Evolutionary conservation across 2,797 vertebrate species (phyloP), one percentile per base, ranked within the genome.

Genomic region (Salmo trutta): DNA sequence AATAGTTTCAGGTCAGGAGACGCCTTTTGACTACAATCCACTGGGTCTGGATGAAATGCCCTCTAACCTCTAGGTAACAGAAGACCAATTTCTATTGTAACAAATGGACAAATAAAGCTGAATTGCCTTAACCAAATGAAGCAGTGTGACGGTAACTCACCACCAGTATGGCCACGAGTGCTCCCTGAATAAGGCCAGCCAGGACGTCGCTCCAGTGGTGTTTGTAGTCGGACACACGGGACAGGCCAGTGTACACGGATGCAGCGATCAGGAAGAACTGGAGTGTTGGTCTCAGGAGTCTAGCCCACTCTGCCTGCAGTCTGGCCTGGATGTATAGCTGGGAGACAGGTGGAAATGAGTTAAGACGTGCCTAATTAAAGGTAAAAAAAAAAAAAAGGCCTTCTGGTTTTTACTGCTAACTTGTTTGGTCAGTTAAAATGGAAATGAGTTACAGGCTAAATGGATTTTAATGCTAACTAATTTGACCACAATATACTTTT

Each of bases 201-300:
- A 98, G 86, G 74, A 99, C 98, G 17, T 99, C 98, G 1, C 98
- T 98, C 97, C 97, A 98, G 73, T 99, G 98, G 85, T 99, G 98
- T 88, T 99, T 99, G 83, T 99, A 99, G 80, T 99, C 98, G 0
- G 98, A 99, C 71, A 99, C 95, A 75, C 97, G 94, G 0, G 98
- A 99, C n/a, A 99, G 90, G 5, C 97, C 98, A 1, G 98, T 98
- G 0, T 95, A 99, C 77, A 99, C 91, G 0, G 98, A 93, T 2
- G 95, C 88, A 0, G 97, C 94, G 8, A 99, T 91, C 66, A 99
- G 94, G 87, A 95, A 97, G 83, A 99, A 99, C 69, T 99, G 98
- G 62, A 97, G 17, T 0, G 96, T 98, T 54, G 98, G 98, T 79
- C 98, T 94, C 68, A 99, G 84, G 71, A 99, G 96, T 81, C 98